Evolutionary conservation across 2,888 invertebrate genomes (phyloP).

Genomic region (Epinotia demarniana): DNA sequence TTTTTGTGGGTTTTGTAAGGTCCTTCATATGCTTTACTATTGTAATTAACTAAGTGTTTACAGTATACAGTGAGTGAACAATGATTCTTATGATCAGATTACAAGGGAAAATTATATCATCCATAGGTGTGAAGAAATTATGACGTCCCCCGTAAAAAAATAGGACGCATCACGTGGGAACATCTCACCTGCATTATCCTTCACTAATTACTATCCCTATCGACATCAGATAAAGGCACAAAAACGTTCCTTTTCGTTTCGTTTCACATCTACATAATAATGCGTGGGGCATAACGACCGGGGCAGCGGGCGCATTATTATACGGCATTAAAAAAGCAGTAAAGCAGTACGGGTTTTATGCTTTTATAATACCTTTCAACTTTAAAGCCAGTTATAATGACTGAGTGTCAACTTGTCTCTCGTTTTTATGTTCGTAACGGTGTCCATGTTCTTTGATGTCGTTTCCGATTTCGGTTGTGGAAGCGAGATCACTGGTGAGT

Average conservation of each 20-base stretch:
- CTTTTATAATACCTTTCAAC: constrained; percentile 29
- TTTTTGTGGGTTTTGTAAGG: constrained; percentile 4
- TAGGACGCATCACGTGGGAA: constrained; percentile 66
- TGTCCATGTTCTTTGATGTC: constrained; percentile 54
- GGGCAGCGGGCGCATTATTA: constrained; percentile 69
- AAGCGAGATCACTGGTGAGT: constrained; percentile 30
- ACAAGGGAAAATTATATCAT: not conserved
- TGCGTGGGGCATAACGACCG: constrained; percentile 77
- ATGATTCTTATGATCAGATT: not conserved
- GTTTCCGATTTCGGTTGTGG: constrained; percentile 47
- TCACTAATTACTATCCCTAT: constrained; percentile 79
- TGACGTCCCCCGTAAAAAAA: constrained; percentile 19
- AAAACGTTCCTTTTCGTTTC: constrained; percentile 79
- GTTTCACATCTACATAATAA: constrained; percentile 81
- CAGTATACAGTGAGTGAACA: not conserved
- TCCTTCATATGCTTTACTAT: not conserved
- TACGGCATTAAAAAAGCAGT: constrained; percentile 54
- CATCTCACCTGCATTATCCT: constrained; percentile 70
- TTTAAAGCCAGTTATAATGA: constrained; percentile 23
- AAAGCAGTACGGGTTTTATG: constrained; percentile 17
- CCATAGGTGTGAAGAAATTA: constrained; percentile 7
- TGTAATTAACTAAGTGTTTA: constrained; percentile 7
- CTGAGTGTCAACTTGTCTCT: constrained; percentile 43
- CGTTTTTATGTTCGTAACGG: constrained; percentile 54
- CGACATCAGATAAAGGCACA: constrained; percentile 75